Conservation (phyloP, 2,113 vertebrate genomes). For the Nycticryphes semicollaris region DNA sequence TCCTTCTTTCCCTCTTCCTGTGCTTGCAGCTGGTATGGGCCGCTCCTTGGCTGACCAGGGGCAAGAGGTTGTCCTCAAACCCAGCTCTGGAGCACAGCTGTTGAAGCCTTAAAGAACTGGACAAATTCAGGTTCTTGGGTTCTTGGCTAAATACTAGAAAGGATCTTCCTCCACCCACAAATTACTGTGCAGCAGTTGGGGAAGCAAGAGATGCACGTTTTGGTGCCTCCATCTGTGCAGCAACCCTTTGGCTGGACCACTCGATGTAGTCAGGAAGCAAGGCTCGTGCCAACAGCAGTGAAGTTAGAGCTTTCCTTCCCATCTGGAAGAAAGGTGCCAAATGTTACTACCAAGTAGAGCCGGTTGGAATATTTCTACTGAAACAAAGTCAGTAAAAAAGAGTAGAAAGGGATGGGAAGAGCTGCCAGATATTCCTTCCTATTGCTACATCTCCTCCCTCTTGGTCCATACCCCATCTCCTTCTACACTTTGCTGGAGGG, state of each 20-base stretch:
- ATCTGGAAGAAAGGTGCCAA: constrained; percentile 15
- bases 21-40: neutral
- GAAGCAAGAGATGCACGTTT: neutral
- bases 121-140: neutral
- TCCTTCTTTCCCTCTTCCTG: neutral
- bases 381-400: neutral
- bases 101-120: neutral
- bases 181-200: neutral
- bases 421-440: neutral
- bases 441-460: neutral
- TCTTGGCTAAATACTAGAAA: neutral
- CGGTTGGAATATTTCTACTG: neutral
- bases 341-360: neutral
- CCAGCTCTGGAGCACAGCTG: neutral
- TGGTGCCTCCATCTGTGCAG: neutral
- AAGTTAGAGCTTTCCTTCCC: neutral
- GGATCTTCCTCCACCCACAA: neutral
- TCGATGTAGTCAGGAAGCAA: neutral
- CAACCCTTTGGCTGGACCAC: neutral
- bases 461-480: neutral
- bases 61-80: neutral
- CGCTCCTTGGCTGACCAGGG: neutral
- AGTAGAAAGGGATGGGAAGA: neutral
- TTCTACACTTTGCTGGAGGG: neutral
- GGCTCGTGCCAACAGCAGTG: neutral